Base-by-base conservation (phyloP, 2,888 invertebrate genomes). In the Atethmia centrago region DNA sequence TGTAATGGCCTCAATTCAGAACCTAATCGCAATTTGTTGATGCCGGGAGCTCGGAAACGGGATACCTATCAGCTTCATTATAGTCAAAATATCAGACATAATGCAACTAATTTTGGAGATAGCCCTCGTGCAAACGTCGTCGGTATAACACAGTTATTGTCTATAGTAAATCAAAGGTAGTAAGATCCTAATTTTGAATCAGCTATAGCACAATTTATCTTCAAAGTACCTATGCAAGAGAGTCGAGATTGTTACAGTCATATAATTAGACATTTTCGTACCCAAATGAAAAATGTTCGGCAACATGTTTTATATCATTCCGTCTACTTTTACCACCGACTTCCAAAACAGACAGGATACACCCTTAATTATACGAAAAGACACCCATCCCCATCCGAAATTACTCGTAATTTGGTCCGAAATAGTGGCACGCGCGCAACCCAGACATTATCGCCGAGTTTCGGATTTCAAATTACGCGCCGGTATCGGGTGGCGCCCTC, bases 401-500 rank as follows among this genome's bases (percentile, higher is more conserved):
- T 94, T 92, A 92, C 90, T 87, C 88, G 92, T 94, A 95, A 95
- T 94, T 95, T 93, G 84, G 90, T 89, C 88, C 88, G 87, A 87
- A 91, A 90, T 88, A 90, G 92, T 91, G 91, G 92, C 91, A 91
- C 91, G 92, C 88, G 80, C 89, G 81, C 85, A 80, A 92, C 91
- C 93, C 93, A 93, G 95, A 92, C 95, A 95, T 95, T 95, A 96
- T 95, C 95, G 94, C 90, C 86, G 91, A 88, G 94, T 91, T 93
- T 96, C 96, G 93, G 93, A 95, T 96, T 95, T 95, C 96, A 96
- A 96, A 96, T 96, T 95, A 95, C 95, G 95, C 94, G 93, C 90
- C 85, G 94, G 96, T 95, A 94, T 96, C 96, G 94, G 93, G 85
- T 96, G 90, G 93, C 95, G 93, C 95, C 95, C 95, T 93, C 93